Evolutionary conservation across 2,888 invertebrate species (phyloP).

Genomic region (Gastrophysa polygoni): DNA sequence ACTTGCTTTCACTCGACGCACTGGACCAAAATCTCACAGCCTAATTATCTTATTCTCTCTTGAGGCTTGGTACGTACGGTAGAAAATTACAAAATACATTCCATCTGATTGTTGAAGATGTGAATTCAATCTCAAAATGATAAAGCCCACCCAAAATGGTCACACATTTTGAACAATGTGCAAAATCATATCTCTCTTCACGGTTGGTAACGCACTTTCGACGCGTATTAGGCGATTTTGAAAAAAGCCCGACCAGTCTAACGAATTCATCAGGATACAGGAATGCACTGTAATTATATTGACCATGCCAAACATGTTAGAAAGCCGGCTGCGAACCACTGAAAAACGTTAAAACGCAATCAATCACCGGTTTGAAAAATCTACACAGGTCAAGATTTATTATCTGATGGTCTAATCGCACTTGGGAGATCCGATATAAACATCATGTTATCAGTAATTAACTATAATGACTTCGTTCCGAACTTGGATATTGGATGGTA

Average conservation of each 20-base stretch:
- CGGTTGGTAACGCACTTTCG: too few relatives aligned
- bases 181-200: too few relatives aligned
- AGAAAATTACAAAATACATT: too few relatives aligned
- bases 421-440: constrained; percentile 21
- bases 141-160: too few relatives aligned
- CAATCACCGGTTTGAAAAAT: constrained; percentile 26
- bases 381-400: constrained; percentile 24
- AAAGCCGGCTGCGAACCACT: constrained; percentile 18
- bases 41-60: too few relatives aligned
- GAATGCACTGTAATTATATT: background rate
- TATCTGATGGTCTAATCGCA: constrained; percentile 16
- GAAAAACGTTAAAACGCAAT: constrained; percentile 24
- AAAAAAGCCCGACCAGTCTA: background rate
- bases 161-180: too few relatives aligned
- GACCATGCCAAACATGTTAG: constrained; percentile 13
- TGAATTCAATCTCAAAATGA: too few relatives aligned
- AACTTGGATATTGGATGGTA: background rate
- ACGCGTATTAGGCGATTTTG: too few relatives aligned
- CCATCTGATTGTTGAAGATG: too few relatives aligned
- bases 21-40: too few relatives aligned
- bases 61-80: too few relatives aligned
- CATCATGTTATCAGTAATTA: constrained; percentile 17
- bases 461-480: constrained; percentile 8
- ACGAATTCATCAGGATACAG: background rate
- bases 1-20: too few relatives aligned